Evolutionary conservation across 1,140 invertebrate genomes (phyloP).

Genomic region (Lerema accius): DNA sequence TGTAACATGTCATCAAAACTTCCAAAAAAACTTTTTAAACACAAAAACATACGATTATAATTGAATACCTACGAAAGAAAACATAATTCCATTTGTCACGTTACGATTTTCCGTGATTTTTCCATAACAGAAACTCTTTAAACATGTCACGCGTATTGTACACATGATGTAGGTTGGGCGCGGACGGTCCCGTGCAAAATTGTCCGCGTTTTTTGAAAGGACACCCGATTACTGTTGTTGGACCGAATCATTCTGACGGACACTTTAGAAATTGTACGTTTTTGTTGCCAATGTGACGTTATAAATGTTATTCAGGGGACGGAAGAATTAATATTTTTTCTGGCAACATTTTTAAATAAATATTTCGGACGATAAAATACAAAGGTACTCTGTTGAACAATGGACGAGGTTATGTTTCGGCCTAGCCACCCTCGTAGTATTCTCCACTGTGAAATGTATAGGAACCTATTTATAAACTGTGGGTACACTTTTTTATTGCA

Average conservation of each 20-base stretch:
- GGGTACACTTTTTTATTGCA: too few species aligned
- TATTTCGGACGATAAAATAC: background rate
- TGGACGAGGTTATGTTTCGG: too few species aligned
- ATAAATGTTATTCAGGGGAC: slow-evolving; percentile 17
- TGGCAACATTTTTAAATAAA: background rate
- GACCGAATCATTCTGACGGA: slow-evolving; percentile 26
- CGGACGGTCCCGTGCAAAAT: slow-evolving; percentile 16
- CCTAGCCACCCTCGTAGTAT: too few species aligned
- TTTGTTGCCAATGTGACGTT: slow-evolving; percentile 16
- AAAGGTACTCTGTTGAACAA: too few species aligned
- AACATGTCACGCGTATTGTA: slow-evolving; percentile 21
- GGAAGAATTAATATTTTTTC: background rate
- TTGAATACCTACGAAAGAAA: background rate
- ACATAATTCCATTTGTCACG: slow-evolving; percentile 26
- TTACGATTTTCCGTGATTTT: slow-evolving; percentile 15
- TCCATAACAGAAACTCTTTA: slow-evolving; percentile 13
- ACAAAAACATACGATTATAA: background rate
- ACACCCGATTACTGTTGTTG: slow-evolving; percentile 30
- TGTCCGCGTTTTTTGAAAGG: slow-evolving; percentile 27
- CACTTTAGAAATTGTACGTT: slow-evolving; percentile 23
- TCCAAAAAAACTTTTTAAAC: background rate
- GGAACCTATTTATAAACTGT: too few species aligned
- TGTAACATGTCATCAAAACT: background rate
- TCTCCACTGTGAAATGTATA: too few species aligned
- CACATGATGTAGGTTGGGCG: slow-evolving; percentile 17